Base-by-base conservation (phyloP, 2,888 invertebrate genomes). In the Lysandra coridon region DNA sequence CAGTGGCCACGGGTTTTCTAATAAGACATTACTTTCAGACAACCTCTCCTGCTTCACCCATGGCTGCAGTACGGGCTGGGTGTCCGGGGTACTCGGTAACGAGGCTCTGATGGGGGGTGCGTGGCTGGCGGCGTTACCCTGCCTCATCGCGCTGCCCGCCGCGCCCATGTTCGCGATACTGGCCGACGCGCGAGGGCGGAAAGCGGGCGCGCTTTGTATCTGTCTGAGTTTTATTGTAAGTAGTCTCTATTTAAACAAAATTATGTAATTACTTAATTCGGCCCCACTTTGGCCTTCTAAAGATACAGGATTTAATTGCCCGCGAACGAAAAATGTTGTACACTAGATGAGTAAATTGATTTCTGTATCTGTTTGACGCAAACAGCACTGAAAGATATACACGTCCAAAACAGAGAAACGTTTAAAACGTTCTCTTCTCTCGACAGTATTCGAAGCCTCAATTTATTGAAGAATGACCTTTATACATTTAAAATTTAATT, bases 1-100 rank as follows among this genome's bases (percentile, higher is more conserved):
- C 6, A n/a, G n/a, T n/a, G n/a, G 4, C 57, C 4, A 14, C 5
- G 3, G 14, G 1, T 57, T 60, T n/a, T n/a, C 60, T 60, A 4
- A 62, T 62, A 2, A 62, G 7, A 10, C 62, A 23, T 23, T 12
- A 30, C 1, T 85, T 86, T 2, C 86, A 94, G 94, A 90, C 85
- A 94, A 94, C 81, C 85, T 94, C 0, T 93, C 93, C n/a, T 93
- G 93, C 82, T 94, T 94, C 85, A 92, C 93, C 0, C 94, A 94
- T 83, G 94, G 94, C 82, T 94, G 94, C 85, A 93, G 93, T 80
- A 93, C 92, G 0, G 94, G 94, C 37, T 94, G 94, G 94, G 94
- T 94, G 79, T 93, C 93, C 0, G 94, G 94, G 0, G 92, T 93
- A 81, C 87, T 94, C 80, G 94, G 94, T 12, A 87, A 83, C 79